Evolutionary conservation across 2,797 vertebrate species (phyloP), one percentile per base, ranked within the genome.

Genomic region (Lateolabrax maculatus): DNA sequence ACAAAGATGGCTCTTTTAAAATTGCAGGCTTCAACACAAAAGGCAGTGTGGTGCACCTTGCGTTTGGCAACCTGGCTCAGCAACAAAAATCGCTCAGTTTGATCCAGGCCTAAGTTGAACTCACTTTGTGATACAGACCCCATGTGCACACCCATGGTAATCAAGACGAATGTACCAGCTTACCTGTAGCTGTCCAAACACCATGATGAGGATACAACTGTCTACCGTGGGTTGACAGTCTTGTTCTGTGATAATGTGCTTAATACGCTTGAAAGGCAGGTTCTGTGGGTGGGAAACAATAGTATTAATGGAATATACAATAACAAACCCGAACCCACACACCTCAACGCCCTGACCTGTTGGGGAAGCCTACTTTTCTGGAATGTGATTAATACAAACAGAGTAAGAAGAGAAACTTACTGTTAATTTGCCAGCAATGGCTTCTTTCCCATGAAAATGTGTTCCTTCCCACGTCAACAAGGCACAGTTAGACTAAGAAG

Each of bases 391-490:
- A 55, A 60, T 9, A 44, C 2, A 41, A 77, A 36, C 2, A 0
- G 48, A 18, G 3, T 31, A 19, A 55, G 4, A 79, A 31, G 31
- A 77, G 16, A 76, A 39, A 89, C 90, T 71, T 90, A 95, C 96
- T 75, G 72, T 87, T 61, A 96, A 81, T 90, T 96, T 95, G 51
- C 84, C 85, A 88, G 91, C 81, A 51, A 96, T 94, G 21, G 91
- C 92, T 52, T 89, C 81, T 87, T 93, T 95, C n/a, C 96, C 95
- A 56, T 91, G 92, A 85, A 92, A 95, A 12, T 89, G 87, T 49
- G 91, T 84, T 67, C 95, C 95, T 92, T 96, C 96, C 95, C 96
- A 97, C 0, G 95, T 95, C 87, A 96, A 91, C 85, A 94, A 96
- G n/a, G 95, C 96, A 5, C 90, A 66, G 44, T 91, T 83, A 49